Base-by-base conservation (phyloP, 2,888 invertebrate species). In the Ophraella communa region DNA sequence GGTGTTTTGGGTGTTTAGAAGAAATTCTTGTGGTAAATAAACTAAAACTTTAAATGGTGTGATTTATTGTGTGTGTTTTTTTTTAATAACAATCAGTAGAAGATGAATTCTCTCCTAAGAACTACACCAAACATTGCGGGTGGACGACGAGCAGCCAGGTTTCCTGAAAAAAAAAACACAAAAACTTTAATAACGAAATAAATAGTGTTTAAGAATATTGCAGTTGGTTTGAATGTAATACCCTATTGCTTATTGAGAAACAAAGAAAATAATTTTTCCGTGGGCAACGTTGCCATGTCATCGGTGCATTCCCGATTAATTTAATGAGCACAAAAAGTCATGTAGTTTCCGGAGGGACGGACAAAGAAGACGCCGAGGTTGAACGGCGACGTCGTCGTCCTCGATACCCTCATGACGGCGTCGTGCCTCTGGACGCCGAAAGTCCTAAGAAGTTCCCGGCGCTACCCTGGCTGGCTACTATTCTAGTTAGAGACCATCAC, bases 301-400 rank as follows among this genome's bases (percentile, higher is more conserved):
- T 54, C 65, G 71, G 72, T 72, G 76, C 74, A 77, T 76, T 75
- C 23, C 74, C 74, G 76, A 77, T 75, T 77, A 78, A 77, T 76
- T 76, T 76, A 74, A 75, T 73, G 75, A 27, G 4, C 2, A 7
- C n/a, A 35, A 39, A 39, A 78, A 76, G 77, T 76, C 72, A 75
- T 73, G 71, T 74, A 73, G 74, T 72, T 51, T 24, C 11, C 10
- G 30, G 49, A 27, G 49, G 49, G 49, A 51, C 71, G 73, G 71
- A n/a, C n/a, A n/a, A 70, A 73, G 70, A 68, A 71, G 69, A 71
- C 77, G 76, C 74, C 73, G 72, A 66, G 54, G n/a, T n/a, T n/a
- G 73, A 73, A 69, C 68, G 77, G 67, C 75, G 75, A 65, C 77
- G 76, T 30, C 56, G 7, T 24, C 30, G 24, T 30, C 73, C 71